Base-by-base conservation (phyloP, 2,797 vertebrate genomes). In the Lutjanus argentimaculatus region DNA sequence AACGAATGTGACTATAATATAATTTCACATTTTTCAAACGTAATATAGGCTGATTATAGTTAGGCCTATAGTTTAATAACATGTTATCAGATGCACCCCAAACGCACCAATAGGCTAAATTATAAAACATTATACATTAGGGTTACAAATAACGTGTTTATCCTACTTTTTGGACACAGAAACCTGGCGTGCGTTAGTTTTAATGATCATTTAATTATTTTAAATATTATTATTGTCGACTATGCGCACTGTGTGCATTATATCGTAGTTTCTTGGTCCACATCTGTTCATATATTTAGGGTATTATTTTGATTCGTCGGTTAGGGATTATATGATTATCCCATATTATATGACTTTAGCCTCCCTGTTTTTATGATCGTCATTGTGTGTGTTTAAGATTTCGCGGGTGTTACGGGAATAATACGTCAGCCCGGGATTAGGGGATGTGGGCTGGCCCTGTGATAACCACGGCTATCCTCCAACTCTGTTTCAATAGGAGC, bases 391-490 rank as follows among this genome's bases (percentile, higher is more conserved):
- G 79, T 90, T 91, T 85, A n/a, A 87, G 66, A 83, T 88, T 87
- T 87, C 58, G 75, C 89, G 88, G 75, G 58, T 64, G 46, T 64
- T 48, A 19, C 59, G 9, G 73, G 49, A 53, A 59, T 55, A 72
- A 69, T 43, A 92, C 92, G 93, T 94, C 93, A 94, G 74, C 46
- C 66, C 52, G 83, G 89, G 93, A 93, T 93, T 95, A 93, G 42
- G 78, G 79, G 82, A 79, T 87, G 94, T 92, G 93, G 93, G 93
- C 21, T 90, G 92, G 86, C 62, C 86, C 89, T 85, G 62, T 79
- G 45, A 62, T 82, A 90, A 69, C 83, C 83, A 17, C 69, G 79
- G 83, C 87, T 80, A 8, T 88, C 80, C 91, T 92, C 85, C 84
- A 65, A 79, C 86, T 92, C 88, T 63, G 6, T 77, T 78, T 92